Percentiles rank a stretch among this genome's conserved stretches.
Conservation (phyloP, 53 echinoderm and acorn worm genomes). For the Arbacia lixula region DNA sequence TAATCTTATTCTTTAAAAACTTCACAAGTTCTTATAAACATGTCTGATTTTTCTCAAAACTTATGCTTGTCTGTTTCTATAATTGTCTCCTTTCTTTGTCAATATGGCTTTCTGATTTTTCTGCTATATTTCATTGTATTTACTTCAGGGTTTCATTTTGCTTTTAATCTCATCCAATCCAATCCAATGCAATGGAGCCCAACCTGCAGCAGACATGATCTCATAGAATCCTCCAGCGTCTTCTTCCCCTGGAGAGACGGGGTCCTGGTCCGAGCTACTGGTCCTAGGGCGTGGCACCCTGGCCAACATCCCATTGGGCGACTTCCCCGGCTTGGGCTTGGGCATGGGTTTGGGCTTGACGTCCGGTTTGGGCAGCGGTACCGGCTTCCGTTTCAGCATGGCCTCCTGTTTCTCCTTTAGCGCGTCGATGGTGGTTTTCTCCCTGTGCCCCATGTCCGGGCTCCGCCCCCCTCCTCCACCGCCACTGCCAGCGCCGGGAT, state of each 20-base stretch:
- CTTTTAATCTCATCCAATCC: no score
- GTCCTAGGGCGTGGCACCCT: conserved; percentile 14
- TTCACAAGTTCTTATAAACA: no score
- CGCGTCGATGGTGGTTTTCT: neutral
- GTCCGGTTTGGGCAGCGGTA: conserved; percentile 25
- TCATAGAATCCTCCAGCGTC: conserved; percentile 63
- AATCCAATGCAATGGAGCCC: no score
- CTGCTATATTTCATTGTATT: no score
- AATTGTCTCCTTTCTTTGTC: no score
- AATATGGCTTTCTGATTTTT: no score
- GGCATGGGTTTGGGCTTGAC: neutral
- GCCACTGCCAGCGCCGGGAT: neutral
- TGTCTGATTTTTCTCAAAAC: no score
- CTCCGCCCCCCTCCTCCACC: no score
- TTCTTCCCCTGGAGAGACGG: conserved; percentile 56
- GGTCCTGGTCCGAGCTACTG: conserved; percentile 49
- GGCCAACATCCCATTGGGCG: neutral
- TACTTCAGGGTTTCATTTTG: no score
- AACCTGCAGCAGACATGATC: conserved; percentile 41
- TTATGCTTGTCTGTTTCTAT: no score
- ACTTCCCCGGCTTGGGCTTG: conserved; percentile 10
- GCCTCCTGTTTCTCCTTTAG: neutral
- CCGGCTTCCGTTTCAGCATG: conserved; percentile 35
- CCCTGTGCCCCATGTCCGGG: neutral
- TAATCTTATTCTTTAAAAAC: no score